Percentiles rank a stretch among this genome's conserved stretches.
phyloP scores from a whole-genome alignment of 2,888 invertebrate species.

The Stenurella melanura region DNA sequence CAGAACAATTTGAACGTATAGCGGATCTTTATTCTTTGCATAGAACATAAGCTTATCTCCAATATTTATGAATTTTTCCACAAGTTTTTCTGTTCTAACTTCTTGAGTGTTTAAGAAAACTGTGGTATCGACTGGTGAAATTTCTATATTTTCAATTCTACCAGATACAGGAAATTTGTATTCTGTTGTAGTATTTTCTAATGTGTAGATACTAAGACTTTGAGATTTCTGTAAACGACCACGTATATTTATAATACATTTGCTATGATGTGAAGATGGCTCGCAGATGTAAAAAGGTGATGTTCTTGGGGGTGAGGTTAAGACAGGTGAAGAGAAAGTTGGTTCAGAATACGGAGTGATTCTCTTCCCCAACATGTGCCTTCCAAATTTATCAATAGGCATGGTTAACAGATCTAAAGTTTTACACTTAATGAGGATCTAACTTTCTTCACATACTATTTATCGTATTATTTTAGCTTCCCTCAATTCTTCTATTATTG shows the following conservation, averaged over 20 bases:
- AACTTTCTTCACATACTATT: background rate
- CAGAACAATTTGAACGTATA: too few relatives aligned
- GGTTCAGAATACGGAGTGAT: background rate
- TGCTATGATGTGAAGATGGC: background rate
- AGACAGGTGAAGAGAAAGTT: background rate
- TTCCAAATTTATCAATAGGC: constrained; percentile 18
- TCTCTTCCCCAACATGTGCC: background rate
- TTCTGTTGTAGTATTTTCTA: constrained; percentile 16
- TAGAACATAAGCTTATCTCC: too few relatives aligned
- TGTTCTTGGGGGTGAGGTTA: too few relatives aligned
- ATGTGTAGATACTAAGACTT: background rate
- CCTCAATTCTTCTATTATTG: constrained; percentile 50
- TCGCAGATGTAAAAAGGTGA: too few relatives aligned
- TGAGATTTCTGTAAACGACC: background rate
- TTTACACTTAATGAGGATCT: background rate
- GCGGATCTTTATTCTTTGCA: too few relatives aligned
- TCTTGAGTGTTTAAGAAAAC: too few relatives aligned
- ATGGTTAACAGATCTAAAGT: background rate
- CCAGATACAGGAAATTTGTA: constrained; percentile 17
- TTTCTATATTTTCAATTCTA: too few relatives aligned
- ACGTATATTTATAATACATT: constrained; percentile 14
- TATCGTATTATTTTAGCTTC: constrained; percentile 47
- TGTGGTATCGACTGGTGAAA: background rate
- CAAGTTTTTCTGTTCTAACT: too few relatives aligned
- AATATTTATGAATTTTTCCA: too few relatives aligned